phyloP scores from a whole-genome alignment of 2,888 invertebrate species.

The Cordilura impudica region DNA sequence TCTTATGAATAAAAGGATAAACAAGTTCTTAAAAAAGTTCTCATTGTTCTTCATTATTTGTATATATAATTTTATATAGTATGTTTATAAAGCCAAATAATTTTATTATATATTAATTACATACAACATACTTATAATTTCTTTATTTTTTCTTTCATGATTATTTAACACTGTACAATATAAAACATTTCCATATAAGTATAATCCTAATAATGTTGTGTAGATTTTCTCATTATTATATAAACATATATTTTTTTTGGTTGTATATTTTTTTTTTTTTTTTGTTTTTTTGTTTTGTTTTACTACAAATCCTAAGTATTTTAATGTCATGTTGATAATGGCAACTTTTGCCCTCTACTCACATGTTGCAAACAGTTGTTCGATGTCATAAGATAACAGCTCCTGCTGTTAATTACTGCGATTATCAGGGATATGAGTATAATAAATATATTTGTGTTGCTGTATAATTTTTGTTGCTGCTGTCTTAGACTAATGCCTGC shows the following conservation, averaged over 20 bases:
- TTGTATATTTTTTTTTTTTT: conserved; percentile 26
- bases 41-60: too few species aligned
- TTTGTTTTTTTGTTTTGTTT: conserved; percentile 17
- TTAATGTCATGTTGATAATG: conserved; percentile 62
- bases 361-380: conserved; percentile 47
- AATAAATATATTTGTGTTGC: conserved; percentile 33
- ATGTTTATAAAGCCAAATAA: neutral
- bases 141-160: neutral
- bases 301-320: conserved; percentile 39
- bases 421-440: conserved; percentile 26
- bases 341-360: conserved; percentile 56
- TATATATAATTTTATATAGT: neutral
- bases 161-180: conserved; percentile 49
- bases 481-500: conserved; percentile 68
- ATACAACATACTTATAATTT: neutral
- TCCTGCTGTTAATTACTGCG: neutral
- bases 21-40: too few species aligned
- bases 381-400: conserved; percentile 19
- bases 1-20: too few species aligned
- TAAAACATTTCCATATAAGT: conserved; percentile 43
- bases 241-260: conserved; percentile 29
- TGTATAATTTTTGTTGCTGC: conserved; percentile 21
- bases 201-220: conserved; percentile 1
- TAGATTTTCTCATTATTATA: conserved; percentile 9
- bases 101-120: neutral